Percentiles rank a stretch among this genome's conserved stretches.
Conservation (phyloP, 2,113 vertebrate genomes). For the Heptranchias perlo region DNA sequence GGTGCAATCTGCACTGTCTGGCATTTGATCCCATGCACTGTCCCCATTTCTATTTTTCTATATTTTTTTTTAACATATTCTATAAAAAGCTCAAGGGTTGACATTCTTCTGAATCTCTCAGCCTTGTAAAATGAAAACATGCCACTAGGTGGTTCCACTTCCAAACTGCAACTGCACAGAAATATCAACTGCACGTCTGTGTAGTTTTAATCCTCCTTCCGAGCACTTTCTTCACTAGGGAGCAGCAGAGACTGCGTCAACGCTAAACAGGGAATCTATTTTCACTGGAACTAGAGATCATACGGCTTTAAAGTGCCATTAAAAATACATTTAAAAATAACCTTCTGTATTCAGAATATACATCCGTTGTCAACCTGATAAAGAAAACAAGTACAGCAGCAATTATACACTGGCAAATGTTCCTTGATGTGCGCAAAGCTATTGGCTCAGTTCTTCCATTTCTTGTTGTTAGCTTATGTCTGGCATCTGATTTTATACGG, state of each 20-base stretch:
- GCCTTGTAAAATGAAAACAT: neutral
- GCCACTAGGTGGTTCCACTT: slow-evolving; percentile 29
- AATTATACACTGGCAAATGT: neutral
- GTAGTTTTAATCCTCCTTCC: neutral
- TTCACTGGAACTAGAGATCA: neutral
- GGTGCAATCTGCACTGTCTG: neutral
- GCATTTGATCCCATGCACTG: neutral
- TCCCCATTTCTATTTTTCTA: neutral
- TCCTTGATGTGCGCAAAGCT: neutral
- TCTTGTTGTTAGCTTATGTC: neutral
- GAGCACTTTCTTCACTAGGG: slow-evolving; percentile 27
- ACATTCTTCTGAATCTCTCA: neutral
- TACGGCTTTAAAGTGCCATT: neutral
- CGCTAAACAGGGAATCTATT: neutral
- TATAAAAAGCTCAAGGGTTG: neutral
- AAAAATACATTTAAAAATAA: neutral
- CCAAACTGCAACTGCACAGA: neutral
- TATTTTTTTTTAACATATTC: no score
- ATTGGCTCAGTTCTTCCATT: neutral
- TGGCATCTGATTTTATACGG: neutral
- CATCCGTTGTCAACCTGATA: no score
- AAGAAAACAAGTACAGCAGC: neutral
- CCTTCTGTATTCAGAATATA: no score
- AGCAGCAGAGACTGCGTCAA: slow-evolving; percentile 32
- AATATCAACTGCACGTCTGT: neutral